These are phyloP conservation scores for Sturnus vulgaris DNA, from an alignment of 2,113 vertebrate genomes.

Conservation along the genomic window DNA sequence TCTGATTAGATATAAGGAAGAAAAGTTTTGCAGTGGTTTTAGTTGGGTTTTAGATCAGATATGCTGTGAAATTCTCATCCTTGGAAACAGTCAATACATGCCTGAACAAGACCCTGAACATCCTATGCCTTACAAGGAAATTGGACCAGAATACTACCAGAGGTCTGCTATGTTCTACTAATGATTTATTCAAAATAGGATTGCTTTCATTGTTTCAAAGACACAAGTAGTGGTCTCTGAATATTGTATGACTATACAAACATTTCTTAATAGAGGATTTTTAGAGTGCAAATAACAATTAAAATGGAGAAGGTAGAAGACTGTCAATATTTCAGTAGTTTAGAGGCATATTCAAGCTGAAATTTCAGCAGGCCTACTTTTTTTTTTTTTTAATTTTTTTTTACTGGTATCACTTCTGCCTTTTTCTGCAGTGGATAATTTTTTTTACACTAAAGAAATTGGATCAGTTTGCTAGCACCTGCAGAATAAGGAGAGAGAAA, in stretches of 20 bases:
- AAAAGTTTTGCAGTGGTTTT: not conserved
- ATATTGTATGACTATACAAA: not conserved
- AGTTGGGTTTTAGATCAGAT: not conserved
- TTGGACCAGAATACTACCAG: not conserved
- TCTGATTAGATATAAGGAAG: not conserved
- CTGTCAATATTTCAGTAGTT: slow-evolving; percentile 13
- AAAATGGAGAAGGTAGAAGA: not conserved
- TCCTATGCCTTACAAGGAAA: not conserved
- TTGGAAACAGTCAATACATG: fast-evolving
- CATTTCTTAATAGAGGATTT: not conserved
- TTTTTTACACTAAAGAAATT: slow-evolving; percentile 47
- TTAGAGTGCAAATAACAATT: not conserved
- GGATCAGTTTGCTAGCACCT: slow-evolving; percentile 55
- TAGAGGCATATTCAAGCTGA: not conserved
- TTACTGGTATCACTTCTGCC: slow-evolving; percentile 11
- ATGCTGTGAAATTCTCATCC: not conserved
- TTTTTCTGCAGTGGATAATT: slow-evolving; percentile 45
- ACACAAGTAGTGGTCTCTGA: not conserved
- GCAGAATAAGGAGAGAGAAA: not conserved
- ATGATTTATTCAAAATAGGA: not conserved
- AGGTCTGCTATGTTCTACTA: not conserved
- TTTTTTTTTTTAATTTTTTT: slow-evolving; percentile 21
- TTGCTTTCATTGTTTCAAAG: not conserved
- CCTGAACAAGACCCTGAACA: not conserved
- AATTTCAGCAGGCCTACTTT: slow-evolving; percentile 21